Evolutionary conservation across 2,113 vertebrate species (phyloP).

Genomic region (Beaufortia kweichowensis): DNA sequence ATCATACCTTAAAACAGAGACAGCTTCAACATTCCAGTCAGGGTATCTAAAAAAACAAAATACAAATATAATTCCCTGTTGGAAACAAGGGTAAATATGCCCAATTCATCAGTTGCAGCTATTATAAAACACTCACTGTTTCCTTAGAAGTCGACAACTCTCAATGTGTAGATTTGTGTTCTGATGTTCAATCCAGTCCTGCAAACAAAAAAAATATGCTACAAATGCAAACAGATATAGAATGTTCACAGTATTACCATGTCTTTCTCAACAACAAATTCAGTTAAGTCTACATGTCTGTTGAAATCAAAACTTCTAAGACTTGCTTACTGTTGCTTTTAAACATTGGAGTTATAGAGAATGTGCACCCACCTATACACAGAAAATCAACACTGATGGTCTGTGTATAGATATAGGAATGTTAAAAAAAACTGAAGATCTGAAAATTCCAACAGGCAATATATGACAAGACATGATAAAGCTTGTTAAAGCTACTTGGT

Average conservation of each 20-base stretch:
- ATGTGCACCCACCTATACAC: neutral
- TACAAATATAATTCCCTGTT: no score
- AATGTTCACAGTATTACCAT: neutral
- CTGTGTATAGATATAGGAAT: neutral
- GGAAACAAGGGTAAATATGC: no score
- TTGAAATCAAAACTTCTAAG: neutral
- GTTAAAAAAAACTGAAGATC: neutral
- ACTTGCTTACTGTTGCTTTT: no score
- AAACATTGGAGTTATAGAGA: neutral
- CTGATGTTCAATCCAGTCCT: constrained; percentile 93
- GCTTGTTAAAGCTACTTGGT: neutral
- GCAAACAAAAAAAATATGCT: constrained; percentile 51
- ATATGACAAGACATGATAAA: neutral
- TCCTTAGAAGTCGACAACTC: constrained; percentile 80
- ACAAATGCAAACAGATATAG: neutral
- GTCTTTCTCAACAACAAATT: no score
- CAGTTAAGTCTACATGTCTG: neutral
- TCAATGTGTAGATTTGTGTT: constrained; percentile 83
- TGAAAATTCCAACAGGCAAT: neutral
- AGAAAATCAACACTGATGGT: neutral
- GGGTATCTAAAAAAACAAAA: constrained; percentile 77
- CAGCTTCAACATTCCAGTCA: constrained; percentile 83
- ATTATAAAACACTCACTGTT: constrained; percentile 76
- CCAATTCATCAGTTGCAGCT: neutral
- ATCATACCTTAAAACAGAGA: constrained; percentile 59